Evolutionary conservation across 2,888 invertebrate species (phyloP).

Genomic region (Halictus ligatus): DNA sequence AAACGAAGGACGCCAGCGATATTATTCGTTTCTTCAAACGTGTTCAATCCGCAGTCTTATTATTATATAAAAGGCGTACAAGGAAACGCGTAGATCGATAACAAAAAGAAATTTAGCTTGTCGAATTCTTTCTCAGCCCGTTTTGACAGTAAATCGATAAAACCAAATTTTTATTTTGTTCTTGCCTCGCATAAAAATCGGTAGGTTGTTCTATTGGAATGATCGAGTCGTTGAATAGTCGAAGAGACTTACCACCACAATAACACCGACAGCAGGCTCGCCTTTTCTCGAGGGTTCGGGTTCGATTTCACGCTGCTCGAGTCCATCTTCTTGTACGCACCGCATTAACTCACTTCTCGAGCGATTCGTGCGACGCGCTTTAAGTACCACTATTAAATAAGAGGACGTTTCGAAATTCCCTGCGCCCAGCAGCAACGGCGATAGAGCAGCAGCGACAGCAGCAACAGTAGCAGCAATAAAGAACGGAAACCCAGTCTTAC

Average conservation of each 20-base stretch:
- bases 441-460: not conserved
- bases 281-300: constrained; percentile 87
- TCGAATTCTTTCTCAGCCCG: no score
- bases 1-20: no score
- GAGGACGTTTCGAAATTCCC: not conserved
- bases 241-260: constrained; percentile 86
- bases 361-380: not conserved
- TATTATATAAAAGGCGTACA: no score
- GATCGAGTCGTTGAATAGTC: not conserved
- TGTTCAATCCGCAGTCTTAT: no score
- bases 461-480: not conserved
- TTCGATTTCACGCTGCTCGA: constrained; percentile 82
- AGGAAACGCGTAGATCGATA: no score
- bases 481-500: not conserved
- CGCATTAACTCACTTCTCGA: constrained; percentile 49
- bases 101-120: no score
- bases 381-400: not conserved
- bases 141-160: no score
- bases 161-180: no score
- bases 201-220: not conserved
- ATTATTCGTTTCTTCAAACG: no score
- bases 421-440: not conserved
- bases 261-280: constrained; percentile 87
- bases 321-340: constrained; percentile 74
- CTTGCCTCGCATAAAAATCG: not conserved